A percentile compares a stretch with the other conserved stretches of the same genome.
phyloP scores from a whole-genome alignment of 2,888 invertebrate genomes.

The Thera britannica region DNA sequence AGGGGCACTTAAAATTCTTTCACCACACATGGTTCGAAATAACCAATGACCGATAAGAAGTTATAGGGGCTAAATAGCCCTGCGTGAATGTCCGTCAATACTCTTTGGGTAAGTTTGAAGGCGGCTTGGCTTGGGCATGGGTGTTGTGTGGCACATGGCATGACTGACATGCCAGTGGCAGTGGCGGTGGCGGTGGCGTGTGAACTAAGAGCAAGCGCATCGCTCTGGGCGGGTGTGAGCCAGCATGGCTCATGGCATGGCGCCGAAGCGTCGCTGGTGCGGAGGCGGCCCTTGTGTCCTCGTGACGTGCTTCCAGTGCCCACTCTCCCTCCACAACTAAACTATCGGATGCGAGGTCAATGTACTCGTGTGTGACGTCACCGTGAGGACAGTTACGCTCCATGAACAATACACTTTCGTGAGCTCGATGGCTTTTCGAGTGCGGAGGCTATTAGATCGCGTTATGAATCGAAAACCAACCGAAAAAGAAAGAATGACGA shows the following conservation, averaged over 20 bases:
- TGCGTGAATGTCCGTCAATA: not conserved
- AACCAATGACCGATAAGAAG: too few relatives aligned
- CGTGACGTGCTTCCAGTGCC: constrained; percentile 81
- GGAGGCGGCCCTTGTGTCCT: constrained; percentile 69
- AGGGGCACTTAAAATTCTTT: too few relatives aligned
- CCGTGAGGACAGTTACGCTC: constrained; percentile 41
- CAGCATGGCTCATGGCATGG: not conserved
- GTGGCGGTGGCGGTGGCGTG: constrained; percentile 48
- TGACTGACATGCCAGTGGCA: constrained; percentile 37
- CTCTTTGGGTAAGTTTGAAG: not conserved
- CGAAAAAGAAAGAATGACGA: constrained; percentile 77
- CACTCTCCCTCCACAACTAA: constrained; percentile 46
- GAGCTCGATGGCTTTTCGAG: constrained; percentile 74
- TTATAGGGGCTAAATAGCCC: too few relatives aligned
- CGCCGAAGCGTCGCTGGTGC: constrained; percentile 32
- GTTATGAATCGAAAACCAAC: constrained; percentile 76
- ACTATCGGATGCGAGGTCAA: constrained; percentile 34
- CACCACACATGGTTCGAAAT: too few relatives aligned
- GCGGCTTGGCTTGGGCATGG: constrained; percentile 3
- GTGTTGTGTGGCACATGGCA: not conserved
- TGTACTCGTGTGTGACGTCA: constrained; percentile 25
- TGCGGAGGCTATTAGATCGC: constrained; percentile 80
- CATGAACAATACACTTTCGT: constrained; percentile 68
- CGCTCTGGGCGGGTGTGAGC: constrained; percentile 37
- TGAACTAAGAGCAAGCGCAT: constrained; percentile 61